Conservation (phyloP, 2,797 vertebrate genomes). For the Gouania willdenowi region DNA sequence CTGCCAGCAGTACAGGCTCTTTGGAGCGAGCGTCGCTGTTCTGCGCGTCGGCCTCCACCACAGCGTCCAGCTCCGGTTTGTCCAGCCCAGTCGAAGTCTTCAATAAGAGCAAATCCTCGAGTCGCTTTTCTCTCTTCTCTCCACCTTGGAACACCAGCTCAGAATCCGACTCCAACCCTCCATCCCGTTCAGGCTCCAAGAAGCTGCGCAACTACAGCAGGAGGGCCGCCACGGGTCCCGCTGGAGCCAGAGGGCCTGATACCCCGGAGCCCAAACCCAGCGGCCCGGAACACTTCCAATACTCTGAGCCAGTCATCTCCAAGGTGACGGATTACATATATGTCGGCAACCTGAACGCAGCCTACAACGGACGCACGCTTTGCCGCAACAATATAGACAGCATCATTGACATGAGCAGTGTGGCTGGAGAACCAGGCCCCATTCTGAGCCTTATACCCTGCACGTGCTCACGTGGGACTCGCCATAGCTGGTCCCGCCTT, state of each 20-base stretch:
- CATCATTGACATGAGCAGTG: constrained; percentile 78
- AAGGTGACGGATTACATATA: constrained; percentile 79
- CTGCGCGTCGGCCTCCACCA: constrained; percentile 65
- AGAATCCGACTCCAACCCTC: constrained; percentile 73
- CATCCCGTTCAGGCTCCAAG: constrained; percentile 69
- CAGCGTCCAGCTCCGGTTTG: constrained; percentile 52
- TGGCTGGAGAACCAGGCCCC: constrained; percentile 67
- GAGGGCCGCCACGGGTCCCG: constrained; percentile 50
- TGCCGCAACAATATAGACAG: constrained; percentile 79
- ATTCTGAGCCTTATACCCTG: constrained; percentile 76
- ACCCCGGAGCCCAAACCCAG: constrained; percentile 45
- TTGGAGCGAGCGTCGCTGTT: constrained; percentile 73
- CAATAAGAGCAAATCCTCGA: constrained; percentile 73
- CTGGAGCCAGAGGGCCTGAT: constrained; percentile 46
- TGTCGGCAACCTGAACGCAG: constrained; percentile 76
- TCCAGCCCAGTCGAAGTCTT: constrained; percentile 65
- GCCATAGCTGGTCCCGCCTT: constrained; percentile 82
- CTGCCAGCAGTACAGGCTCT: constrained; percentile 72
- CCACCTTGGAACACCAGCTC: constrained; percentile 74
- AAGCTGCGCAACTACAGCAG: constrained; percentile 69
- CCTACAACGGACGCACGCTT: constrained; percentile 68
- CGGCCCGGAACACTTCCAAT: constrained; percentile 63
- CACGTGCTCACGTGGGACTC: constrained; percentile 72
- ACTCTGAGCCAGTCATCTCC: constrained; percentile 74
- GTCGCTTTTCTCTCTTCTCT: constrained; percentile 75